Percentiles rank a stretch among this genome's conserved stretches.
Evolutionary conservation across 2,888 invertebrate genomes (phyloP).

Genomic region (Dichetophora obliterata): DNA sequence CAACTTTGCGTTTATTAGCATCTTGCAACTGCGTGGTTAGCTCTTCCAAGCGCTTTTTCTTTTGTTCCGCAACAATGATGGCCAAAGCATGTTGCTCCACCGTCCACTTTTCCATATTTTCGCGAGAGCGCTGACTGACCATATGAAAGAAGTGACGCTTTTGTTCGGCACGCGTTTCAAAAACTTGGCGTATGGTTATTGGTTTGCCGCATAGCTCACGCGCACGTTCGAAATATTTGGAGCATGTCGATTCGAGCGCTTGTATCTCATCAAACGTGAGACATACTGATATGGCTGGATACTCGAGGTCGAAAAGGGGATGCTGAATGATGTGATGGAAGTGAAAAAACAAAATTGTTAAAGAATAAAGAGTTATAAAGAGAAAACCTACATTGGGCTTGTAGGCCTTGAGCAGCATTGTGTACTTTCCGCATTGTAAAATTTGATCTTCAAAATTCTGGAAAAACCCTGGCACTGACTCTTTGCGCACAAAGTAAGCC

Average conservation of each 20-base stretch:
- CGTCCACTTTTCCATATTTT: constrained; percentile 63
- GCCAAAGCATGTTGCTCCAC: constrained; percentile 54
- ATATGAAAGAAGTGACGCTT: constrained; percentile 72
- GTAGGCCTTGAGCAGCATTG: constrained; percentile 79
- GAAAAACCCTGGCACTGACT: constrained; percentile 77
- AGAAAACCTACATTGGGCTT: constrained; percentile 75
- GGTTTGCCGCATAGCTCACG: constrained; percentile 70
- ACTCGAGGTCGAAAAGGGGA: constrained; percentile 60
- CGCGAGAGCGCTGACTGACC: constrained; percentile 69
- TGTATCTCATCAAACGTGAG: constrained; percentile 61
- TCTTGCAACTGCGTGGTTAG: constrained; percentile 59
- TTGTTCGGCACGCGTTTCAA: constrained; percentile 71
- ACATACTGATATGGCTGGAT: constrained; percentile 64
- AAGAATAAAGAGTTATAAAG: neutral
- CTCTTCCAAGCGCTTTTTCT: constrained; percentile 57
- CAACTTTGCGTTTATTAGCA: constrained; percentile 58
- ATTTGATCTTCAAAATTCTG: constrained; percentile 76
- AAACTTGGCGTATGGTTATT: constrained; percentile 71
- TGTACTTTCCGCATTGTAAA: constrained; percentile 81
- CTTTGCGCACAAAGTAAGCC: constrained; percentile 61
- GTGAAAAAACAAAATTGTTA: constrained; percentile 1
- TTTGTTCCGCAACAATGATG: constrained; percentile 53
- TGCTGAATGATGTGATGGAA: constrained; percentile 57
- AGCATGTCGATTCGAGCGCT: constrained; percentile 52
- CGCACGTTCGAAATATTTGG: constrained; percentile 55